These are phyloP conservation scores for Malurus splendens DNA, from an alignment of 2,797 vertebrate species.

Conservation along the genomic window DNA sequence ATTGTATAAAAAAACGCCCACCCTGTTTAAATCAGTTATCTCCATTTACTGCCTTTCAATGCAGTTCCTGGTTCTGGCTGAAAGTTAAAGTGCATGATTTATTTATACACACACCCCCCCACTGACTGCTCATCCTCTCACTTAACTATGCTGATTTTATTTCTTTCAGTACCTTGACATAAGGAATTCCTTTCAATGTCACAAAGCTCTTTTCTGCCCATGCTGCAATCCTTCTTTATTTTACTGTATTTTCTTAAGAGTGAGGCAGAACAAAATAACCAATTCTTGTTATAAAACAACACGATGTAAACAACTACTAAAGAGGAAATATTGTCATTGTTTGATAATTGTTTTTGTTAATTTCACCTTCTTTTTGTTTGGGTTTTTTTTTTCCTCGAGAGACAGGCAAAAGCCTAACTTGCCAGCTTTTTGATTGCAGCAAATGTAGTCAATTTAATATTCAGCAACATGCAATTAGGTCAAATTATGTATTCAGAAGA, in stretches of 20 bases:
- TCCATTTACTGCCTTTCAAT: neutral
- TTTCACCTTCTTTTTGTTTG: neutral
- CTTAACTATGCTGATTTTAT: neutral
- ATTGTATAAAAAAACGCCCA: neutral
- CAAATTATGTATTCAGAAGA: neutral
- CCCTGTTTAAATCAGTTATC: neutral
- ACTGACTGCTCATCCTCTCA: neutral
- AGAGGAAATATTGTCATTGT: neutral
- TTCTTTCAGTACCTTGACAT: neutral
- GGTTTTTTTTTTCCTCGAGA: neutral
- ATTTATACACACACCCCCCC: neutral
- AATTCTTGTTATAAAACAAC: neutral
- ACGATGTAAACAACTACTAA: neutral
- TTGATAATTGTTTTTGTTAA: neutral
- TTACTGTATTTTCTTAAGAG: neutral
- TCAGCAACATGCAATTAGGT: conserved; percentile 3
- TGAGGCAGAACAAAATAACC: neutral
- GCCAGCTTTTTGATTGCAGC: neutral
- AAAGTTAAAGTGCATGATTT: neutral
- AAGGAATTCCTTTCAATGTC: neutral
- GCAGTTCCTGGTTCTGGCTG: neutral
- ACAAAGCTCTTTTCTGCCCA: neutral
- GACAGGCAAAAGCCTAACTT: neutral
- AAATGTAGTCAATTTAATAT: neutral
- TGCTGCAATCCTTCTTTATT: neutral